A percentile compares a stretch with the other conserved stretches of the same genome.
Conservation (phyloP, 2,888 invertebrate species). For the Leucophora obtusa region DNA sequence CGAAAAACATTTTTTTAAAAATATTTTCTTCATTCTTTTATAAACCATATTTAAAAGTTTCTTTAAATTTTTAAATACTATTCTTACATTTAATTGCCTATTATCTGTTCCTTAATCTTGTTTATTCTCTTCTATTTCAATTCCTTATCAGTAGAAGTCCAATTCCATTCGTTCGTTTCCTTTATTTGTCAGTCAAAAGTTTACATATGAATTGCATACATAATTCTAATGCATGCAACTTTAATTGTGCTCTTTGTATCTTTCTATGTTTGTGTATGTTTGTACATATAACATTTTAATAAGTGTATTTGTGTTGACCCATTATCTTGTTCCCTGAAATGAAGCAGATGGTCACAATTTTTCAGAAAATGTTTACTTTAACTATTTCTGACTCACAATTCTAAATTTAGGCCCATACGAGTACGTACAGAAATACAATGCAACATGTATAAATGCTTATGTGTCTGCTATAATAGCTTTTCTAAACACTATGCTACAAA, state of each 20-base stretch:
- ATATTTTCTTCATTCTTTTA: too few species aligned
- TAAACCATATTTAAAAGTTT: too few species aligned
- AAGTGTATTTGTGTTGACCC: slow-evolving; percentile 50
- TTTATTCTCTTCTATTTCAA: neutral
- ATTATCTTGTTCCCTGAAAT: slow-evolving; percentile 51
- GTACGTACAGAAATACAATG: neutral
- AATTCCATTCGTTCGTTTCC: neutral
- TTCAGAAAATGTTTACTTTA: slow-evolving; percentile 37
- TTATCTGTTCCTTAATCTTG: neutral
- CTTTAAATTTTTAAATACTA: neutral
- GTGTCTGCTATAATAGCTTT: neutral
- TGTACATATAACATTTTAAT: slow-evolving; percentile 31
- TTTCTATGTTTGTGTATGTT: neutral
- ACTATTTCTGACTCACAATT: neutral
- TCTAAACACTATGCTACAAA: neutral
- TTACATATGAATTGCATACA: slow-evolving; percentile 14
- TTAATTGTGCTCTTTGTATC: neutral
- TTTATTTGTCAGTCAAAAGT: neutral
- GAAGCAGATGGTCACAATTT: slow-evolving; percentile 63
- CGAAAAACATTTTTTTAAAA: too few species aligned
- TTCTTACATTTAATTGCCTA: neutral
- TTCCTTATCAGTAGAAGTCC: neutral
- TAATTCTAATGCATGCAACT: neutral
- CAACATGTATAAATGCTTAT: neutral
- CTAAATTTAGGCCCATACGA: neutral